Evolutionary conservation across 2,113 vertebrate genomes (phyloP), one percentile per base, ranked within the genome.

Genomic region (Nettapus auritus): DNA sequence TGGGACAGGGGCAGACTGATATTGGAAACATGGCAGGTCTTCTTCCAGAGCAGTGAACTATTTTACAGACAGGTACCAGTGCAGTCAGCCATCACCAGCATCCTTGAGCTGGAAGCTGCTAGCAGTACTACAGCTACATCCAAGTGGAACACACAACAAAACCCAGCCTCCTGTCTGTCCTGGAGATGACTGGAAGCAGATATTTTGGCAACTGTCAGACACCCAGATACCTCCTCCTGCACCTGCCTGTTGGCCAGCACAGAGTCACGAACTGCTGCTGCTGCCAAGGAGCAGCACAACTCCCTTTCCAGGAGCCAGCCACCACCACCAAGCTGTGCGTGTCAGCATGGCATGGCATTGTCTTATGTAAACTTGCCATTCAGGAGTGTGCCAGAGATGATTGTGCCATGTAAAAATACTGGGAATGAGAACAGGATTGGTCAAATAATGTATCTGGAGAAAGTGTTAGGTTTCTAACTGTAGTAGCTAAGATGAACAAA

Each of bases 281-380:
- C 68, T 55, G 57, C 48, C 64, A 50, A 26, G 55, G 66, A 67
- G 7, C 28, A 79, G 23, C n/a, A 67, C 7, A 66, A 5, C n/a
- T 83, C 21, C 18, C 31, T 74, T 86, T 70, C 31, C 64, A 81
- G 56, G 38, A 90, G 67, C 22, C 48, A 76, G 67, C n/a, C 33
- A 42, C 34, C 53, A 56, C 28, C 31, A 74, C 36, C 21, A 82
- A 90, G 14, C 20, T 52, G 8, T 6, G 8, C 21, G 6, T 0
- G 0, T 69, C 66, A 66, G 6, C 34, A 16, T 44, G 40, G 3
- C n/a, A 23, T 77, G 40, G 44, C 42, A 22, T 62, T 0, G 3
- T 42, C 4, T 64, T 70, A 13, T 0, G 4, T 31, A 44, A 48
- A 77, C 70, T 76, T 81, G 6, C n/a, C 23, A 10, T 11, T 19